Evolutionary conservation across 1,140 invertebrate species (phyloP).

Genomic region (Papilio glaucus): DNA sequence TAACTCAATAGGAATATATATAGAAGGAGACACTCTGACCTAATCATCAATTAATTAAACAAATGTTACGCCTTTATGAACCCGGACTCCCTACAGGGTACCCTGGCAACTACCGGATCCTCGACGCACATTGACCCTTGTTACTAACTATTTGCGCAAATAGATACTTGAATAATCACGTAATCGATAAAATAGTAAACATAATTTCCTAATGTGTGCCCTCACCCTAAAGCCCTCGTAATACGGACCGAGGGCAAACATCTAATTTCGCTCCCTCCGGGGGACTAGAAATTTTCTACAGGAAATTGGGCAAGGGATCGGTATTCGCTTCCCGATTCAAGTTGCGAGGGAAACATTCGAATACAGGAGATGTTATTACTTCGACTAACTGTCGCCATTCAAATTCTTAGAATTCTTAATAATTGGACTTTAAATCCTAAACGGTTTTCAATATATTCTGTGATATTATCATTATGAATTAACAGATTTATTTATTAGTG

Average conservation of each 20-base stretch:
- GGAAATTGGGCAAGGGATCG: slow-evolving; percentile 34
- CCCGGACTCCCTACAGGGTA: too few species aligned
- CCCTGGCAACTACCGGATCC: too few species aligned
- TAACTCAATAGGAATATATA: too few species aligned
- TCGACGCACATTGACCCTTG: too few species aligned
- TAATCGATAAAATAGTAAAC: slow-evolving; percentile 25
- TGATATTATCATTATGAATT: too few species aligned
- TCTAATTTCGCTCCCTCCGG: slow-evolving; percentile 32
- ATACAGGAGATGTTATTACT: neutral
- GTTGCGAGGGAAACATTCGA: slow-evolving; percentile 9
- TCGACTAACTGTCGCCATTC: neutral
- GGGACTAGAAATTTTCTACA: slow-evolving; percentile 22
- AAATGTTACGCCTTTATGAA: too few species aligned
- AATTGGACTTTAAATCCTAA: neutral
- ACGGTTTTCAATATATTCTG: too few species aligned
- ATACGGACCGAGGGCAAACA: slow-evolving; percentile 33
- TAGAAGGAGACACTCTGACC: too few species aligned
- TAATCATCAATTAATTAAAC: too few species aligned
- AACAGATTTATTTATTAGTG: too few species aligned
- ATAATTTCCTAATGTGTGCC: slow-evolving; percentile 30
- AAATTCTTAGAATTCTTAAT: neutral
- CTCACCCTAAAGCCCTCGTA: slow-evolving; percentile 14
- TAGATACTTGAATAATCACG: neutral
- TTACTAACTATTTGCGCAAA: neutral
- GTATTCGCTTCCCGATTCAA: slow-evolving; percentile 8